These are phyloP conservation scores for Drosophila pandora DNA, from an alignment of 1,140 invertebrate genomes.

Conservation along the genomic window DNA sequence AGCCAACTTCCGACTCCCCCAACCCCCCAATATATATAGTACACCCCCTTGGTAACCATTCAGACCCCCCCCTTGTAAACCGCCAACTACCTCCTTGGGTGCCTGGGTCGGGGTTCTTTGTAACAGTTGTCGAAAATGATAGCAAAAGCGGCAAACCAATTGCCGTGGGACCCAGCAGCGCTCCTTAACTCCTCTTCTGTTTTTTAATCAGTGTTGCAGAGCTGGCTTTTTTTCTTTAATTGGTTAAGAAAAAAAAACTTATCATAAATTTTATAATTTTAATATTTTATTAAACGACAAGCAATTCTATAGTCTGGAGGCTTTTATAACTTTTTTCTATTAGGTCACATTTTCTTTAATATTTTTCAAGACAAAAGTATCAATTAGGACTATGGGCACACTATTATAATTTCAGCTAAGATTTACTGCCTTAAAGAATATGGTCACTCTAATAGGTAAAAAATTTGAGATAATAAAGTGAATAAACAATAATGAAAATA, in stretches of 20 bases:
- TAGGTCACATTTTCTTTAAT: too few species aligned
- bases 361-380: too few species aligned
- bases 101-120: slow-evolving; percentile 40
- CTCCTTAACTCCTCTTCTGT: slow-evolving; percentile 3
- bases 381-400: too few species aligned
- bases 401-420: too few species aligned
- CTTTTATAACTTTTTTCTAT: too few species aligned
- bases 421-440: too few species aligned
- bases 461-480: too few species aligned
- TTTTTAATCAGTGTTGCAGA: not conserved
- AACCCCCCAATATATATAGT: not conserved
- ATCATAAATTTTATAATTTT: too few species aligned
- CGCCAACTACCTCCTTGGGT: slow-evolving; percentile 8
- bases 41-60: not conserved
- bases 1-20: not conserved
- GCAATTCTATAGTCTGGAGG: too few species aligned
- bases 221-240: not conserved
- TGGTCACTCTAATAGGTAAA: too few species aligned
- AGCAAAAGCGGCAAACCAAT: slow-evolving; percentile 54
- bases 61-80: not conserved
- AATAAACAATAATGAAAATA: too few species aligned
- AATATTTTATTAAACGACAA: too few species aligned
- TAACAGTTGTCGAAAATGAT: slow-evolving; percentile 77
- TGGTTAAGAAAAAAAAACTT: not conserved
- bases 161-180: slow-evolving; percentile 57